Conservation (phyloP, 2,113 vertebrate species). For the Paramisgurnus dabryanus region DNA sequence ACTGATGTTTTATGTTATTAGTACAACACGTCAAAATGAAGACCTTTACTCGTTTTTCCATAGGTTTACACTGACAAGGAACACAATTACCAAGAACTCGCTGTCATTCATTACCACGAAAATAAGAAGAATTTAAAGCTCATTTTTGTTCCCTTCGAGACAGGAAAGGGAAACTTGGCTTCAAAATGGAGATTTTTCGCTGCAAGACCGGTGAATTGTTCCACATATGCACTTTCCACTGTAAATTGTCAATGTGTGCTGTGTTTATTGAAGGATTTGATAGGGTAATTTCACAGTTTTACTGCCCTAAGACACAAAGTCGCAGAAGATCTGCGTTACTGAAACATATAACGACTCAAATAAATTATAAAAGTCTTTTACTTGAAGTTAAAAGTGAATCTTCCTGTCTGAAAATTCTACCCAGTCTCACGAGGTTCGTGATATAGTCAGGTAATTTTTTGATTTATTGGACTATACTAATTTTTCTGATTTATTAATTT, state of each 20-base stretch:
- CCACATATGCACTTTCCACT: constrained; percentile 40
- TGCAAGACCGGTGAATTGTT: constrained; percentile 46
- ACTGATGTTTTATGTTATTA: not conserved
- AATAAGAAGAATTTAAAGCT: constrained; percentile 51
- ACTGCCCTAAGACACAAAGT: constrained; percentile 21
- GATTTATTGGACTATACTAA: too few species aligned
- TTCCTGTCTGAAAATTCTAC: not conserved
- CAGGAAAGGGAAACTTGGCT: constrained; percentile 68
- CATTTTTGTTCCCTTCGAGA: constrained; percentile 62
- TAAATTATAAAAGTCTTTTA: not conserved
- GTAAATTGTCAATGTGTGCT: constrained; percentile 8
- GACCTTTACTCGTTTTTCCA: not conserved
- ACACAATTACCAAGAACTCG: not conserved
- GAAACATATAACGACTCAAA: constrained; percentile 2
- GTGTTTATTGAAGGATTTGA: constrained; percentile 16
- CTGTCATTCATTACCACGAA: constrained; percentile 35
- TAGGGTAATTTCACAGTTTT: constrained; percentile 23
- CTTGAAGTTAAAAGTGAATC: not conserved
- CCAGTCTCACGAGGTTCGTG: too few species aligned
- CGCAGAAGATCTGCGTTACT: not conserved
- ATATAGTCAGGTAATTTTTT: too few species aligned
- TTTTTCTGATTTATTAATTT: too few species aligned
- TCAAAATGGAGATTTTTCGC: not conserved
- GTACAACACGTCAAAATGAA: not conserved
- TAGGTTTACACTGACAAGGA: not conserved